Evolutionary conservation across 2,797 vertebrate species (phyloP).

Genomic region (Eptatretus atami): DNA sequence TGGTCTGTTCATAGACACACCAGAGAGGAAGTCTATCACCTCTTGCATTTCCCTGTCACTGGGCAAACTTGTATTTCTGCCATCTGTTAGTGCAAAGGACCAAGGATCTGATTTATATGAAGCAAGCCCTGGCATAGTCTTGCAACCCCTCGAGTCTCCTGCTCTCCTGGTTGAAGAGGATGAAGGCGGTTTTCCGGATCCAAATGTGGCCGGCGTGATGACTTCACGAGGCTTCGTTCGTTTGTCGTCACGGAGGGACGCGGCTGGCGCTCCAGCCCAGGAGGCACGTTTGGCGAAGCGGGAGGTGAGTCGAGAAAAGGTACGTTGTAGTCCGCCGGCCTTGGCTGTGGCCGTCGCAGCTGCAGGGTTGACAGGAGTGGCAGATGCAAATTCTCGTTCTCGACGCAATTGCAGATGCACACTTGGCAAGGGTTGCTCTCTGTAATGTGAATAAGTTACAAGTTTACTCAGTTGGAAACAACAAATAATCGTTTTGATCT

Average conservation of each 20-base stretch:
- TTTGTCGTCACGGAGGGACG: constrained; percentile 47
- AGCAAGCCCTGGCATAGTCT: constrained; percentile 26
- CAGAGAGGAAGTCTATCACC: constrained; percentile 92
- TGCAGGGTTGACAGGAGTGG: constrained; percentile 32
- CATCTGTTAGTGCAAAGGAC: constrained; percentile 13
- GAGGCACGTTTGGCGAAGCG: constrained; percentile 77
- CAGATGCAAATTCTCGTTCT: constrained; percentile 43
- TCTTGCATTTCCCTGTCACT: constrained; percentile 99
- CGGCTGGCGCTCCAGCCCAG: constrained; percentile 57
- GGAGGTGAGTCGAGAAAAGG: constrained; percentile 85
- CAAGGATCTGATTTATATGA: not conserved
- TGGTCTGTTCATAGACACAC: constrained; percentile 21
- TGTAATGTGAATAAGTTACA: constrained; percentile 13
- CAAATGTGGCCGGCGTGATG: constrained; percentile 22
- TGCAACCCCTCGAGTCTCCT: constrained; percentile 18
- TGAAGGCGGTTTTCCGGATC: constrained; percentile 45
- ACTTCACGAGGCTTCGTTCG: constrained; percentile 13
- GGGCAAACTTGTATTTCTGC: constrained; percentile 80
- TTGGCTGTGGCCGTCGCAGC: constrained; percentile 33
- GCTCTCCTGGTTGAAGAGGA: constrained; percentile 20
- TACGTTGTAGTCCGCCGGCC: constrained; percentile 59
- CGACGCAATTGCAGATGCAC: constrained; percentile 85
- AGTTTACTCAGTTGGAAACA: not conserved
- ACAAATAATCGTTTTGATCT: not conserved
- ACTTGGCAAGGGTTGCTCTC: constrained; percentile 63